A percentile compares a stretch with the other conserved stretches of the same genome.
Evolutionary conservation across 2,888 invertebrate genomes (phyloP).

Genomic region (Nomada flava): DNA sequence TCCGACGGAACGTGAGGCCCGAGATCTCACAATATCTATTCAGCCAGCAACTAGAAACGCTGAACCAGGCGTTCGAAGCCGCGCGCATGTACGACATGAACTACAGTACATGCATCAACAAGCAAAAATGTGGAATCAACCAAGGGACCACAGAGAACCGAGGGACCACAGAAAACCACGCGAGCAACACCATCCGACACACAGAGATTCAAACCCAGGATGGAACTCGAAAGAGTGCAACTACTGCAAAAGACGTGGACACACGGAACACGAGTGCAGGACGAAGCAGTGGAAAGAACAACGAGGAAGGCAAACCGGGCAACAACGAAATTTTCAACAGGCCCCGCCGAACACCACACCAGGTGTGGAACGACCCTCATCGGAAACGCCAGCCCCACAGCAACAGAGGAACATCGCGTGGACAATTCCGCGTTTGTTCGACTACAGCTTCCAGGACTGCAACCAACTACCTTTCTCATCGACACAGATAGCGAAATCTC

Average conservation of each 20-base stretch:
- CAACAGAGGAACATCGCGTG: constrained; percentile 16
- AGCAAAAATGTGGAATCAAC: background rate
- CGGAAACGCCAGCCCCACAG: background rate
- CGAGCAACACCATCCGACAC: background rate
- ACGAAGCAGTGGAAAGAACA: constrained; percentile 7
- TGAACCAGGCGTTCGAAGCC: constrained; percentile 27
- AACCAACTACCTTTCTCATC: constrained; percentile 16
- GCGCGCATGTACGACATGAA: constrained; percentile 24
- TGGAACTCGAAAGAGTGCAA: background rate
- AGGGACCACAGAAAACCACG: background rate
- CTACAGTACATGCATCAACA: constrained; percentile 28
- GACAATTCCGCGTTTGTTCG: constrained; percentile 27
- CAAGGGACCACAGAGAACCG: background rate
- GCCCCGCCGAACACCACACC: constrained; percentile 11
- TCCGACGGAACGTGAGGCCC: constrained; percentile 6
- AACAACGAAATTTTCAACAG: constrained; percentile 30
- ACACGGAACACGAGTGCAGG: constrained; percentile 9
- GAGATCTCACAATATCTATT: constrained; percentile 18
- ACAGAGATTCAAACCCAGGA: background rate
- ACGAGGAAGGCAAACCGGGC: background rate
- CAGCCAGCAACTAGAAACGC: constrained; percentile 17
- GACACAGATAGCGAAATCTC: constrained; percentile 28
- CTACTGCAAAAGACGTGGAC: constrained; percentile 7
- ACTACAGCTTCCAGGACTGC: constrained; percentile 24
- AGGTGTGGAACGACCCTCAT: background rate